These are phyloP conservation scores for Andricus curvator DNA, from an alignment of 2,888 invertebrate species.

Conservation along the genomic window DNA sequence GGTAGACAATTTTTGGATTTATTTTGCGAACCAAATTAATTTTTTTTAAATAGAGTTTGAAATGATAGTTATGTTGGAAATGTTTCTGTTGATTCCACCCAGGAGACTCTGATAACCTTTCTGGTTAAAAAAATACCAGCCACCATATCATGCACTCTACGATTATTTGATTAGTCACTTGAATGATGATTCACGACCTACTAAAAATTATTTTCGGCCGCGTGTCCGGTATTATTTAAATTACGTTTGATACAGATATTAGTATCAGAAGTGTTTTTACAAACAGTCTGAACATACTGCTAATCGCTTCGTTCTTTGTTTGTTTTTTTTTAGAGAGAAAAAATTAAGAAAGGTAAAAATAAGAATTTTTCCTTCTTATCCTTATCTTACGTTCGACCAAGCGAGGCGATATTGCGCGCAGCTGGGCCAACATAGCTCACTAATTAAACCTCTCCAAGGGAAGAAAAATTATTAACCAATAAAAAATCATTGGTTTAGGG, in stretches of 20 bases:
- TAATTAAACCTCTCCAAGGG: not conserved
- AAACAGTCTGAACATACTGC: not conserved
- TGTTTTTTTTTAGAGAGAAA: not conserved
- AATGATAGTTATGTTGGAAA: not conserved
- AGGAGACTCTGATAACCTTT: conserved; percentile 9
- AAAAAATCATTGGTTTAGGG: not conserved
- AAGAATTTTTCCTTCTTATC: not conserved
- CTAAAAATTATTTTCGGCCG: conserved; percentile 3
- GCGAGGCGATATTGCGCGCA: not conserved
- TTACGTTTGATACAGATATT: too few species aligned
- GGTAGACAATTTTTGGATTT: too few species aligned
- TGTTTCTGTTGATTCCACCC: not conserved
- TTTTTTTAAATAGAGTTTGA: too few species aligned
- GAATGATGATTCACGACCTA: not conserved
- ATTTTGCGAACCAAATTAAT: too few species aligned
- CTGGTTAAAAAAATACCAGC: not conserved
- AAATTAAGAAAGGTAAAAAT: not conserved
- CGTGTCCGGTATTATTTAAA: not conserved
- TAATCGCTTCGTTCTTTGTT: not conserved
- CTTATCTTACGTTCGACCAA: not conserved
- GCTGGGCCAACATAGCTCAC: not conserved
- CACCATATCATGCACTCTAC: conserved; percentile 11
- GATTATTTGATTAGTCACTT: conserved; percentile 7
- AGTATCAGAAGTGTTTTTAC: too few species aligned
- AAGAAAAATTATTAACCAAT: not conserved